phyloP scores from a whole-genome alignment of 1,140 invertebrate species.

The Papilio helenus region DNA sequence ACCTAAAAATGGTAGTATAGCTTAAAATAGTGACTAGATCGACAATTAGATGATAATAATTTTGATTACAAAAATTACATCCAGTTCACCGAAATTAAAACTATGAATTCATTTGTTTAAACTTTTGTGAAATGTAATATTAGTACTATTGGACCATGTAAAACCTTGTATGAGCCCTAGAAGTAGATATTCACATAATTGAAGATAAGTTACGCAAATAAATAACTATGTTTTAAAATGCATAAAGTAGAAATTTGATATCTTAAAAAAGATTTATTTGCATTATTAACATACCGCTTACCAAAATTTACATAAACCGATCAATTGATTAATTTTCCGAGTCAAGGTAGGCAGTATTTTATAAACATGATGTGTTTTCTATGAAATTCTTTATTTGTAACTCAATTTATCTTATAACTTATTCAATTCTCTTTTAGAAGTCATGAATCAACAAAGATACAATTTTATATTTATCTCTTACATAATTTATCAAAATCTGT shows the following conservation, averaged over 20 bases:
- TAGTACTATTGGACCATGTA: background rate
- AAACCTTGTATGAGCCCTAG: background rate
- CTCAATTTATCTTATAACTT: constrained; percentile 14
- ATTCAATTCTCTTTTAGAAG: background rate
- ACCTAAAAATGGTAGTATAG: no score
- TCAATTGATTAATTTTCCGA: constrained; percentile 9
- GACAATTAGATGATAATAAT: no score
- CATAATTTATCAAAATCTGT: background rate
- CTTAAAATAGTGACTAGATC: no score
- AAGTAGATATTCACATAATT: background rate
- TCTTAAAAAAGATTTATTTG: constrained; percentile 28
- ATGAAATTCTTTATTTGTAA: constrained; percentile 27
- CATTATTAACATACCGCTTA: constrained; percentile 14
- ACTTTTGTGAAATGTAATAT: no score
- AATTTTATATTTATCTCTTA: background rate
- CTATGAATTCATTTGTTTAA: no score
- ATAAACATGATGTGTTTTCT: background rate
- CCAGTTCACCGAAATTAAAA: no score
- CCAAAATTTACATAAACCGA: constrained; percentile 28
- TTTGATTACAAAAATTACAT: no score
- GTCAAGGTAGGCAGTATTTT: constrained; percentile 9
- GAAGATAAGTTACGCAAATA: background rate
- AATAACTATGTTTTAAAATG: background rate
- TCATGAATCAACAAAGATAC: background rate
- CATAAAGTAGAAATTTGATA: background rate